These are phyloP conservation scores for Etheostoma perlongum DNA, from an alignment of 2,797 vertebrate species.

Conservation along the genomic window DNA sequence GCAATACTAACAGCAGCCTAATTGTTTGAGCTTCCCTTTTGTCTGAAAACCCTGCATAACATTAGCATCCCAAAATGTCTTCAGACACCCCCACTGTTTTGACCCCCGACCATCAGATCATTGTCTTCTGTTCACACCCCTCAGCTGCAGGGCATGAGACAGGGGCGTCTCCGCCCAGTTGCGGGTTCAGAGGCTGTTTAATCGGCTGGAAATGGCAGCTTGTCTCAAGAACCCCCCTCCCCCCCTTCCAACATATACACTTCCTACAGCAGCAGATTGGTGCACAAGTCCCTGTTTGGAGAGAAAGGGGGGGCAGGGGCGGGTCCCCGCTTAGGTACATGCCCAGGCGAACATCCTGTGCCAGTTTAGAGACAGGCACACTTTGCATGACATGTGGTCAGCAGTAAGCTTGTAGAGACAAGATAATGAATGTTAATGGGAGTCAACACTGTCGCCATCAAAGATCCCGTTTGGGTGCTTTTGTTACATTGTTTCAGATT, in stretches of 20 bases:
- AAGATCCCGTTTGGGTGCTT: not conserved
- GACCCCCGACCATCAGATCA: constrained; percentile 55
- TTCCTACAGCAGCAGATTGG: constrained; percentile 40
- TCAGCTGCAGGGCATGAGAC: constrained; percentile 64
- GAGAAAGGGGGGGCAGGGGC: constrained; percentile 2
- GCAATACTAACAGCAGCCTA: constrained; percentile 27
- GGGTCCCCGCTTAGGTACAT: constrained; percentile 79
- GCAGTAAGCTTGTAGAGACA: not conserved
- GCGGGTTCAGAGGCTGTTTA: constrained; percentile 46
- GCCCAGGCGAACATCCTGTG: constrained; percentile 75
- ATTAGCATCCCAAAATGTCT: constrained; percentile 71
- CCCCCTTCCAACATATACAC: not conserved
- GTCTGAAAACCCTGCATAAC: constrained; percentile 56
- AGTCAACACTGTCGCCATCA: constrained; percentile 1
- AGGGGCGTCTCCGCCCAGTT: constrained; percentile 27
- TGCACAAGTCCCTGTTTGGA: constrained; percentile 38
- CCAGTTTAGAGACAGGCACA: constrained; percentile 29
- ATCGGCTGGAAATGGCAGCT: constrained; percentile 68
- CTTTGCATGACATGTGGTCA: constrained; percentile 19
- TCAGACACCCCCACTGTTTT: constrained; percentile 31
- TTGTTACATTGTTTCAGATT: not conserved
- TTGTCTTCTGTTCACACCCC: constrained; percentile 55
- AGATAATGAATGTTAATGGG: constrained; percentile 27
- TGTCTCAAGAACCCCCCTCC: constrained; percentile 45
- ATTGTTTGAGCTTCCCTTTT: constrained; percentile 28